These are phyloP conservation scores for Meloe dianella DNA, from an alignment of 2,888 invertebrate species.

Conservation along the genomic window DNA sequence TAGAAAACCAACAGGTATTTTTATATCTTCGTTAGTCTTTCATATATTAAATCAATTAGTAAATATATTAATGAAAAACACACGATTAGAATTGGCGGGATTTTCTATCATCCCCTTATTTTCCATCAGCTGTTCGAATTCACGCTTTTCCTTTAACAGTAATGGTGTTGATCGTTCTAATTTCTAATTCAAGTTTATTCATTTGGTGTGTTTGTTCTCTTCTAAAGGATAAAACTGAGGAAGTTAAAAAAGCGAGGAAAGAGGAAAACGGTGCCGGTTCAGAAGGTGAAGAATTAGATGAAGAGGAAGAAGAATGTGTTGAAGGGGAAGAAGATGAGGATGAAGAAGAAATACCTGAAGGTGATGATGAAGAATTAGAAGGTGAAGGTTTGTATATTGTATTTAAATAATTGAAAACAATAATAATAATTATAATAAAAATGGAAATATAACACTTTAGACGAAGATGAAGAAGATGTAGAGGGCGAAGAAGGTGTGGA, in stretches of 20 bases:
- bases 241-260: constrained; percentile 80
- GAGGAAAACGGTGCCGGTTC: constrained; percentile 78
- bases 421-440: not conserved
- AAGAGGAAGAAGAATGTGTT: constrained; percentile 64
- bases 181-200: too few species aligned
- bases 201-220: not conserved
- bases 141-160: too few species aligned
- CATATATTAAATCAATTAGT: not conserved
- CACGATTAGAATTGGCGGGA: not conserved
- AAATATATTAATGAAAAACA: not conserved
- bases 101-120: not conserved
- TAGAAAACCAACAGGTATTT: not conserved
- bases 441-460: constrained; percentile 26
- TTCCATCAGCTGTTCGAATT: not conserved
- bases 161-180: too few species aligned
- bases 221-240: constrained; percentile 73
- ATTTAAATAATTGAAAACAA: constrained; percentile 4
- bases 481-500: constrained; percentile 58
- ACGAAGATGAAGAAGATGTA: constrained; percentile 59
- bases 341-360: constrained; percentile 59
- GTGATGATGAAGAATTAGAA: constrained; percentile 59
- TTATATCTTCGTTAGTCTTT: not conserved
- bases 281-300: constrained; percentile 67
- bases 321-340: constrained; percentile 59
- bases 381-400: constrained; percentile 53